Evolutionary conservation across 2,888 invertebrate species (phyloP), one percentile per base, ranked within the genome.

Genomic region (Xylophagus ater): DNA sequence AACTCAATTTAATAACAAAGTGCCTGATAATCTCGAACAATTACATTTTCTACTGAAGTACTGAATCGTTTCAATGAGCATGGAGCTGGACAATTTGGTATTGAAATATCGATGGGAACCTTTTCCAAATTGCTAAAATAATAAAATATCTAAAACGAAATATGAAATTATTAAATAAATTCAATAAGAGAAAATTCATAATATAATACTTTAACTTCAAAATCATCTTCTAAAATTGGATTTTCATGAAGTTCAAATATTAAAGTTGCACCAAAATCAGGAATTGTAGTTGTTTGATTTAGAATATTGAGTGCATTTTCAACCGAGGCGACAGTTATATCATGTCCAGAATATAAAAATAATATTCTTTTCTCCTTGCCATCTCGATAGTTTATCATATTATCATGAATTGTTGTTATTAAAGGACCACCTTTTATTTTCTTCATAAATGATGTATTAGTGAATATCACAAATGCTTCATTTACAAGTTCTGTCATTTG

Each of bases 391-490:
- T 67, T 60, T 20, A 66, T 53, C 65, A 85, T 73, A 28, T 72
- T 65, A 4, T 66, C 54, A 25, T 73, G 60, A 36, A 84, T 71
- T 47, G 80, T 73, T 41, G 71, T 71, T 9, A 85, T 54, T 14
- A 86, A 60, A 0, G 78, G 21, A 77, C 85, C 85, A 53, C 75
- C 76, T 56, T 72, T 69, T 34, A 82, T 65, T 49, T 73, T 68
- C 57, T 74, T 76, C 65, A 81, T 68, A 14, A 71, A 66, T 24
- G 68, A 65, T 48, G 76, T 49, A 76, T 72, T 1, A 79, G 23
- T 31, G 4, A 17, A 15, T 8, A n/a, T 37, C 24, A 21, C 30
- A 12, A 23, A 12, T 4, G 24, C 5, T 4, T 23, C 17, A 2
- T 24, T 31, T 9, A 37, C 10, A 7, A 24, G 30, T 15, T 31